phyloP scores from a whole-genome alignment of 2,113 vertebrate species.

The Siniperca knerii region DNA sequence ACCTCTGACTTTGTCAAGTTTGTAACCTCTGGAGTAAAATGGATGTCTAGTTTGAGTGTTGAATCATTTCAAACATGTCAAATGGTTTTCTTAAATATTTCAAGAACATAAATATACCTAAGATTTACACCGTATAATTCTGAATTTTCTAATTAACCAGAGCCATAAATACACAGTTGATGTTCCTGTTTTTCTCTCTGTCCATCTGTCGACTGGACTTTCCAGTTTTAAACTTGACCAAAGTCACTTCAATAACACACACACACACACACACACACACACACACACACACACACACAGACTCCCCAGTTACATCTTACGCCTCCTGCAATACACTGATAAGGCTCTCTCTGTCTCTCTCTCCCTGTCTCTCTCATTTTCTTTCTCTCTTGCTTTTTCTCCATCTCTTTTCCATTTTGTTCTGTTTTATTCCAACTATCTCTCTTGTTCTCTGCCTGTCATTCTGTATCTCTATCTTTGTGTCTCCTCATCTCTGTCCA shows the following conservation, averaged over 20 bases:
- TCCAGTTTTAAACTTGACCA: conserved; percentile 77
- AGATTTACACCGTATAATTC: conserved; percentile 29
- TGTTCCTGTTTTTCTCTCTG: conserved; percentile 61
- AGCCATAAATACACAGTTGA: conserved; percentile 49
- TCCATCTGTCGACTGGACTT: conserved; percentile 75
- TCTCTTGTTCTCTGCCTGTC: conserved; percentile 33
- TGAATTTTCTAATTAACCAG: conserved; percentile 44
- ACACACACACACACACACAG: conserved; percentile 54
- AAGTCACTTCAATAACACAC: conserved; percentile 82
- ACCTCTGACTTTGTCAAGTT: conserved; percentile 63
- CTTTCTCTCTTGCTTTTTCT: conserved; percentile 70
- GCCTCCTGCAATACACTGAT: conserved; percentile 81
- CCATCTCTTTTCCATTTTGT: conserved; percentile 40
- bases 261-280: conserved; percentile 33
- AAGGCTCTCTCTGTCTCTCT: conserved; percentile 70
- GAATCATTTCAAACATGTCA: conserved; percentile 22
- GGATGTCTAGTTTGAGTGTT: conserved; percentile 11
- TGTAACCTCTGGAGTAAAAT: conserved; percentile 28
- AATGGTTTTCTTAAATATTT: conserved; percentile 41
- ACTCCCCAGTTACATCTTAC: conserved; percentile 77
- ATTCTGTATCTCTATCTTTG: conserved; percentile 29
- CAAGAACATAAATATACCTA: conserved; percentile 8
- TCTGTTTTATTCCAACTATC: conserved; percentile 44
- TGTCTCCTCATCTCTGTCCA: conserved; percentile 15
- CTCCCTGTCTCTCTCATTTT: conserved; percentile 62